Evolutionary conservation across 2,113 vertebrate species (phyloP).

Genomic region (Zosterops japonicus): DNA sequence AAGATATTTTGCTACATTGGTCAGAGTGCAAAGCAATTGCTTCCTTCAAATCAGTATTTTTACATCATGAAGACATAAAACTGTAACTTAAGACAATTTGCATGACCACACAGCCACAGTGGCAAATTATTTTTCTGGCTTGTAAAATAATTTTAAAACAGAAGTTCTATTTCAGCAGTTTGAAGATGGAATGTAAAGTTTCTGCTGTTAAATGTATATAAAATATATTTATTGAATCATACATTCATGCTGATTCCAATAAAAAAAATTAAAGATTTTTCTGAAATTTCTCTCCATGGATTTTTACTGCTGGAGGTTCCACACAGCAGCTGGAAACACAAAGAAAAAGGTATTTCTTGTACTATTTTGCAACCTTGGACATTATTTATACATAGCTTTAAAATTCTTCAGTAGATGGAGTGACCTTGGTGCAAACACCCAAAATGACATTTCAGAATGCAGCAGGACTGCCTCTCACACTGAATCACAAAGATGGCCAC

Average conservation of each 20-base stretch:
- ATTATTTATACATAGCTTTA: neutral
- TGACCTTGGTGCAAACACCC: neutral
- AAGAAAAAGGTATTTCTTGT: neutral
- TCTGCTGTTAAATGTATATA: constrained; percentile 95
- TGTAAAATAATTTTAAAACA: constrained; percentile 84
- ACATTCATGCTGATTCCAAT: constrained; percentile 91
- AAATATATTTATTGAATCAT: constrained; percentile 97
- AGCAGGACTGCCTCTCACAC: neutral
- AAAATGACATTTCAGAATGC: neutral
- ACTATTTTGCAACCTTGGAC: neutral
- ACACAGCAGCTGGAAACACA: neutral
- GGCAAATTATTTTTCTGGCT: constrained; percentile 94
- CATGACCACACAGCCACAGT: constrained; percentile 85
- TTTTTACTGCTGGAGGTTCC: neutral
- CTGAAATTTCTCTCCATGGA: constrained; percentile 82
- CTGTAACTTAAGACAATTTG: constrained; percentile 80
- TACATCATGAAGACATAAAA: constrained; percentile 74
- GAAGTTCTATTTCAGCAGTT: constrained; percentile 79
- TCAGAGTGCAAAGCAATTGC: constrained; percentile 84
- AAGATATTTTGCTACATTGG: constrained; percentile 79
- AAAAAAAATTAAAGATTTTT: constrained; percentile 88
- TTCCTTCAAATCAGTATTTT: constrained; percentile 81
- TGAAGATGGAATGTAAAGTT: constrained; percentile 94
- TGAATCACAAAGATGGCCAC: neutral
- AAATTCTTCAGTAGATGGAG: neutral